Evolutionary conservation across 2,888 invertebrate species (phyloP).

Genomic region (Diarsia rubi): DNA sequence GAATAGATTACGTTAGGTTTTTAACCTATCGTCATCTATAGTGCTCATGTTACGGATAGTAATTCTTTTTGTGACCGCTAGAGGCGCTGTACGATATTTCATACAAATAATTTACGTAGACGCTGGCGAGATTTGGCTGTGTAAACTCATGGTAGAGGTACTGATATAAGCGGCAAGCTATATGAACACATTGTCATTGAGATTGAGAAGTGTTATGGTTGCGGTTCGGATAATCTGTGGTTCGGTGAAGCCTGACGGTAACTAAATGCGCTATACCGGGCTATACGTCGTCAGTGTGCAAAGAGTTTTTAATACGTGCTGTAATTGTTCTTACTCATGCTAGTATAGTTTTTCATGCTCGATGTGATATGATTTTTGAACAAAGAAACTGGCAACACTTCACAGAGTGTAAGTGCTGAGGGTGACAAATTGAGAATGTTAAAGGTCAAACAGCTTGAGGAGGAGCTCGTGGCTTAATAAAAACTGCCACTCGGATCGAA

Average conservation of each 20-base stretch:
- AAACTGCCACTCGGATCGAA: too few species aligned
- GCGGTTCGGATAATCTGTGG: too few species aligned
- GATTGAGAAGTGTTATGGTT: slow-evolving; percentile 46
- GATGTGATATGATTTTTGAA: slow-evolving; percentile 11
- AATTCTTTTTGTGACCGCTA: too few species aligned
- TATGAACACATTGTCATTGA: slow-evolving; percentile 46
- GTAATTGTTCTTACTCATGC: slow-evolving; percentile 37
- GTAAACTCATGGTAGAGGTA: too few species aligned
- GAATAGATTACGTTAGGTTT: too few species aligned
- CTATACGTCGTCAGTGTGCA: slow-evolving; percentile 16
- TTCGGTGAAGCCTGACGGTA: slow-evolving; percentile 63
- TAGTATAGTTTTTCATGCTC: slow-evolving; percentile 8
- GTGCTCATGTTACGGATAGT: too few species aligned
- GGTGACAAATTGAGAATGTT: neutral
- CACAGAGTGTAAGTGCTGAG: neutral
- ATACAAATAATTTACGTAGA: too few species aligned
- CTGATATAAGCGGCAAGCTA: slow-evolving; percentile 35
- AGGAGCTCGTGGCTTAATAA: too few species aligned
- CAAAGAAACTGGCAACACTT: neutral
- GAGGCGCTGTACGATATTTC: too few species aligned
- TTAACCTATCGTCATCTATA: too few species aligned
- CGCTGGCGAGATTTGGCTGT: too few species aligned
- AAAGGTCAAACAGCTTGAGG: neutral
- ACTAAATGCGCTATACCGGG: slow-evolving; percentile 56
- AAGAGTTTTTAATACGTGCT: slow-evolving; percentile 25